phyloP scores from a whole-genome alignment of 2,797 vertebrate species.

The Pyrocephalus nanus region DNA sequence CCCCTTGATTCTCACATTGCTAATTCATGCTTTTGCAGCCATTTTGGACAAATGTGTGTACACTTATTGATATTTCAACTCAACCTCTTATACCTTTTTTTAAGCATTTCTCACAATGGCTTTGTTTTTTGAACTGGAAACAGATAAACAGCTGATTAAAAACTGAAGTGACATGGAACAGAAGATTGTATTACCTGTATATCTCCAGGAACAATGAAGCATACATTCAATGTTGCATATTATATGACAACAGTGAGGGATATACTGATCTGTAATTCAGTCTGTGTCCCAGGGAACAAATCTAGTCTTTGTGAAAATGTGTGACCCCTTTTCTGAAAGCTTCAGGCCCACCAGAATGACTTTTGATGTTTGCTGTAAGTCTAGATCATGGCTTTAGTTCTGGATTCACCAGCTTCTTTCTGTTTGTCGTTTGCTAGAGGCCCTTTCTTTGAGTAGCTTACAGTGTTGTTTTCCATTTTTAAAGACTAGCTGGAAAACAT shows the following conservation, averaged over 20 bases:
- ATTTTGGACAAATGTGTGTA: neutral
- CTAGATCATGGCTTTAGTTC: neutral
- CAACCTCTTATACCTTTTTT: neutral
- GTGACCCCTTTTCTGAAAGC: neutral
- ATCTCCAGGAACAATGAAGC: neutral
- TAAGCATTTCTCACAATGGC: neutral
- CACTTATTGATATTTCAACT: neutral
- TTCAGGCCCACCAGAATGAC: neutral
- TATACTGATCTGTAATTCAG: neutral
- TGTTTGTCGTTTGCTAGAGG: neutral
- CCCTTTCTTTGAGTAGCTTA: neutral
- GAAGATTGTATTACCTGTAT: neutral
- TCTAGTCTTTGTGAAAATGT: neutral
- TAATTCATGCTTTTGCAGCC: neutral
- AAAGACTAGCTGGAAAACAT: neutral
- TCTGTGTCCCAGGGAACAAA: neutral
- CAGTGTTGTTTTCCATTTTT: neutral
- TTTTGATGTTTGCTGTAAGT: neutral
- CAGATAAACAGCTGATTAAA: neutral
- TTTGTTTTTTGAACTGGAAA: neutral
- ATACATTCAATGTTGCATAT: neutral
- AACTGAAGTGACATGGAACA: neutral
- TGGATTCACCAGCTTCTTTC: neutral
- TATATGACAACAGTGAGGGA: neutral
- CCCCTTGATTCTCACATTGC: neutral